Base-by-base conservation (phyloP, 2,797 vertebrate genomes). In the Typhlichthys eigenmanni region DNA sequence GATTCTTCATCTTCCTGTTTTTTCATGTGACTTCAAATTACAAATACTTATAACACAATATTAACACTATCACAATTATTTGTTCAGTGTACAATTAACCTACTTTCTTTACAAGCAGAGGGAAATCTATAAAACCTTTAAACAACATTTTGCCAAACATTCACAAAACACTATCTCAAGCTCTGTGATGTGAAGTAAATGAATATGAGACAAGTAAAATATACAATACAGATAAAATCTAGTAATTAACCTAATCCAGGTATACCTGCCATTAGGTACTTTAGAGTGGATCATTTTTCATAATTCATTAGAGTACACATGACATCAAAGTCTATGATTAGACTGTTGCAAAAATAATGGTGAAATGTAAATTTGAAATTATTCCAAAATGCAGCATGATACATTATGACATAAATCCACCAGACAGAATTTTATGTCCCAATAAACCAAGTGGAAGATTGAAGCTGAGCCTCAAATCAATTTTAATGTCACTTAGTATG, bases 41-140 rank as follows among this genome's bases (percentile, higher is more conserved):
- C 81, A 85, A 87, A 84, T 73, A 16, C 19, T 19, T 52, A 29
- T 29, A 10, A 52, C 16, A 79, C 70, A 68, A 82, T 71, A 79
- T 78, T 78, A 84, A 57, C 55, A 45, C 66, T 79, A 82, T 87
- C 71, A 72, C 57, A 55, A 62, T 75, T 84, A 75, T 82, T 72
- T 82, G 60, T 9, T 9, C 51, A 68, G 67, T 58, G 62, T 54
- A 69, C 63, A 70, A 62, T 66, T 49, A 66, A 62, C 69, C 43
- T 65, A 47, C 55, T 66, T 29, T 63, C 50, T 66, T 60, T 65
- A 59, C 38, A 64, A 70, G 58, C 62, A 55, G 79, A 74, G 66
- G 82, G 71, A 72, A 68, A 74, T 59, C 66, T 67, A 63, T 75
- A 66, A 71, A 55, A 60, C 56, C 62, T 72, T 78, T 77, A 74